A percentile compares a stretch with the other conserved stretches of the same genome.
Evolutionary conservation across 2,797 vertebrate species (phyloP).

Genomic region (Antennarius maculatus): DNA sequence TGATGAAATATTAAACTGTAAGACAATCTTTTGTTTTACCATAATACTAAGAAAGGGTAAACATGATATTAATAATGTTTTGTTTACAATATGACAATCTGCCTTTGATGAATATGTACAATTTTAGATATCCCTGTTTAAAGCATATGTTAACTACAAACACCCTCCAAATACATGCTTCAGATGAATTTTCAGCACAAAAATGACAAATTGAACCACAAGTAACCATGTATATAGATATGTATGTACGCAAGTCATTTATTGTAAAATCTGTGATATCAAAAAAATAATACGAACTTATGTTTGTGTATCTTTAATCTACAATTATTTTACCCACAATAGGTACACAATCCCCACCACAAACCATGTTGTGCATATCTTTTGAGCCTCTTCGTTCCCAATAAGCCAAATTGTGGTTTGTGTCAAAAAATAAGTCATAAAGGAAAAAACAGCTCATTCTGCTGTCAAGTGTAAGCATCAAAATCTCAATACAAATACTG

Average conservation of each 20-base stretch:
- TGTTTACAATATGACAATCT: conserved; percentile 33
- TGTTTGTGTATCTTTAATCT: conserved; percentile 6
- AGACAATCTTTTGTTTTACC: conserved; percentile 74
- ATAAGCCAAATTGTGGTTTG: conserved; percentile 21
- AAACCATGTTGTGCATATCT: conserved; percentile 14
- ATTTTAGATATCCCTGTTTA: conserved; percentile 21
- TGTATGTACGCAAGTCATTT: conserved; percentile 1
- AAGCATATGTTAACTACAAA: conserved; percentile 17
- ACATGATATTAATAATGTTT: conserved; percentile 66
- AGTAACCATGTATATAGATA: not conserved
- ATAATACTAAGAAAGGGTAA: conserved; percentile 66
- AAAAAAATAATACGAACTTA: too few relatives aligned
- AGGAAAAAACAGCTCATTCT: too few relatives aligned
- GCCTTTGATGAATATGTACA: conserved; percentile 31
- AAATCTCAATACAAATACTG: too few relatives aligned
- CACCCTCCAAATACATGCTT: conserved; percentile 4
- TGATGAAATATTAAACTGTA: conserved; percentile 77
- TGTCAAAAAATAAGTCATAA: too few relatives aligned
- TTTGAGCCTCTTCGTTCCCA: conserved; percentile 42
- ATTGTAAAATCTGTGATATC: not conserved
- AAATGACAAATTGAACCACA: not conserved
- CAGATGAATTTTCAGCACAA: conserved; percentile 14
- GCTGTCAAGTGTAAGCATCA: too few relatives aligned
- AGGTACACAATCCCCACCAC: not conserved
- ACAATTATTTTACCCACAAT: conserved; percentile 6